Conservation (phyloP, 2,888 invertebrate genomes). For the Rhorus exstirpatorius region DNA sequence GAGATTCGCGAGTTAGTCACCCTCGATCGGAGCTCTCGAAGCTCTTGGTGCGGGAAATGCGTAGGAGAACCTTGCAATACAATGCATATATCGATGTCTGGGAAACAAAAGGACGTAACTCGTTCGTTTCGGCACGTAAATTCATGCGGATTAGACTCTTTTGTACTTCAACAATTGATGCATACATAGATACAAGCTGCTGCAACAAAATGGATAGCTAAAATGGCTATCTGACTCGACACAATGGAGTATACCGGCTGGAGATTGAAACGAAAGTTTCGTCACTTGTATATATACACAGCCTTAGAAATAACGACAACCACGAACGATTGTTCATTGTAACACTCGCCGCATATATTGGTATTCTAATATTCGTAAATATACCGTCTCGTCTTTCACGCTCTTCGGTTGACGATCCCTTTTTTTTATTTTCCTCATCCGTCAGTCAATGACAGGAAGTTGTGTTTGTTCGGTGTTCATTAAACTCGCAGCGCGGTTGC, state of each 20-base stretch:
- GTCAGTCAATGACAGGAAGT: slow-evolving; percentile 42
- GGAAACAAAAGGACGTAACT: neutral
- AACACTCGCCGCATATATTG: slow-evolving; percentile 5
- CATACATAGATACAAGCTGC: slow-evolving; percentile 4
- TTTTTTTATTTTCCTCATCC: slow-evolving; percentile 8
- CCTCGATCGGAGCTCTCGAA: slow-evolving; percentile 71
- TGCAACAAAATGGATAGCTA: slow-evolving; percentile 51
- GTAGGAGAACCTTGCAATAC: slow-evolving; percentile 58
- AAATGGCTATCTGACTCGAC: slow-evolving; percentile 38
- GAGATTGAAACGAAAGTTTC: slow-evolving; percentile 65
- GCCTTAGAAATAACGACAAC: slow-evolving; percentile 17
- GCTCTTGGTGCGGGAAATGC: slow-evolving; percentile 38
- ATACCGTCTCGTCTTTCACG: slow-evolving; percentile 33
- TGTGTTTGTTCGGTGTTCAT: slow-evolving; percentile 9
- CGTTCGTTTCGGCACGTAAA: neutral
- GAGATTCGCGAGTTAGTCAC: slow-evolving; percentile 80
- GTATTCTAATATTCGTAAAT: slow-evolving; percentile 34
- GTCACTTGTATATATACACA: slow-evolving; percentile 51
- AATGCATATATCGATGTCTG: neutral
- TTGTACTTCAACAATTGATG: neutral
- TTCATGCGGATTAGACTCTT: neutral
- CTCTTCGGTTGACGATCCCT: slow-evolving; percentile 35
- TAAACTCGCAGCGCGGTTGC: no score
- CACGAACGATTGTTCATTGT: slow-evolving; percentile 52
- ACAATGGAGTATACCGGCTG: slow-evolving; percentile 53